These are phyloP conservation scores for Prunella himalayana DNA, from an alignment of 2,113 vertebrate species.

Conservation along the genomic window DNA sequence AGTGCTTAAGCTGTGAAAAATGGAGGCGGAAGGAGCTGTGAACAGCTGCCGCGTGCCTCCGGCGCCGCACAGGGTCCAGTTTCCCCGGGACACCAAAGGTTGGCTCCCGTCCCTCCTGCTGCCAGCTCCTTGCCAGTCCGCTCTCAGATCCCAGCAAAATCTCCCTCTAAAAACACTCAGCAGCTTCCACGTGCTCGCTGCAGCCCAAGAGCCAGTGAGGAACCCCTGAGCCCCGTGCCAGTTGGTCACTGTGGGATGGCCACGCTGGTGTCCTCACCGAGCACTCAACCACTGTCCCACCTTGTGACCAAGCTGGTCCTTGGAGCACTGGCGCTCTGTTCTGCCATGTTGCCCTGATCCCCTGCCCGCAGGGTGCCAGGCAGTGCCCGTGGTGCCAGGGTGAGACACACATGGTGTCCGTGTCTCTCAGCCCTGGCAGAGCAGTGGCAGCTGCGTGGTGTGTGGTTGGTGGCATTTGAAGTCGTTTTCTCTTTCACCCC, in stretches of 20 bases:
- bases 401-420: accelerated
- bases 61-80: background rate
- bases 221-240: accelerated
- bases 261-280: background rate
- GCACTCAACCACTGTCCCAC: accelerated
- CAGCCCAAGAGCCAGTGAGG: background rate
- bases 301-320: accelerated
- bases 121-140: background rate
- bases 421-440: background rate
- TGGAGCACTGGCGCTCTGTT: accelerated
- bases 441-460: accelerated
- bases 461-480: background rate
- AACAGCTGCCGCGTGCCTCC: background rate
- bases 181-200: accelerated
- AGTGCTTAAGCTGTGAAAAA: slow-evolving; percentile 46
- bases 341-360: too few species aligned
- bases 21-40: slow-evolving; percentile 21
- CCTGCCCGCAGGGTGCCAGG: accelerated
- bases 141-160: accelerated
- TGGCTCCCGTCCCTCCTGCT: background rate
- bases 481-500: background rate
- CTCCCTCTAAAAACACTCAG: accelerated
- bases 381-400: accelerated
- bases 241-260: background rate
- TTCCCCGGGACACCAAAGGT: background rate